Evolutionary conservation across 2,113 vertebrate genomes (phyloP), one percentile per base, ranked within the genome.

Genomic region (Hymenochirus boettgeri): DNA sequence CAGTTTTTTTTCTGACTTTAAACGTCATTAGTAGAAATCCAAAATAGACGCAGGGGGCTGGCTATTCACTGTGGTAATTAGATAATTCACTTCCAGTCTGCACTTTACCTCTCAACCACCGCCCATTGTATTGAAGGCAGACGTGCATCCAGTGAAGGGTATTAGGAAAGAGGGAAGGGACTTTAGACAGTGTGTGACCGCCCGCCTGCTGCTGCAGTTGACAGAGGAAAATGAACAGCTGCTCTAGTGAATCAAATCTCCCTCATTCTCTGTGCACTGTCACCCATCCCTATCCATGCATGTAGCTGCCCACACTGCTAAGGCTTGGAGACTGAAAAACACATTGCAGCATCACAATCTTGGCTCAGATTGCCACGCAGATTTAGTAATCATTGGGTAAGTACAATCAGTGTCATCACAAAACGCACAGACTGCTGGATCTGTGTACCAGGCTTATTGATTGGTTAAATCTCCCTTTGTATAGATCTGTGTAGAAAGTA

Each of bases 321-420:
- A 54, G 6, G 46, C 55, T 33, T 22, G 56, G 18, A 52, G 56
- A 59, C 29, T 42, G 23, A 67, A 21, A 23, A 13, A 15, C 21
- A 10, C 21, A 25, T 15, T 33, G 33, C 52, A 47, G 5, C 55
- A 11, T 18, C 46, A 26, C 21, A 52, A 51, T 39, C 46, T 29
- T 17, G 17, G 29, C 31, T 56, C 55, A 3, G 31, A 27, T 47
- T 11, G 13, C 18, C 39, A 42, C 7, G 39, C 17, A 42, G 70
- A 62, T 13, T 72, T 81, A 21, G 46, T 79, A 0, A 75, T 86
- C 3, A 74, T 81, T 47, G 86, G 83, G 86, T 85, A 73, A 80
- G 84, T 79, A 65, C 55, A 18, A 29, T 19, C 9, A 29, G 10
- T 7, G 13, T 7, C 39, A n/a, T 2, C 13, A 3, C 13, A 2